These are phyloP conservation scores for Aplocera efformata DNA, from an alignment of 2,888 invertebrate genomes.

Conservation along the genomic window DNA sequence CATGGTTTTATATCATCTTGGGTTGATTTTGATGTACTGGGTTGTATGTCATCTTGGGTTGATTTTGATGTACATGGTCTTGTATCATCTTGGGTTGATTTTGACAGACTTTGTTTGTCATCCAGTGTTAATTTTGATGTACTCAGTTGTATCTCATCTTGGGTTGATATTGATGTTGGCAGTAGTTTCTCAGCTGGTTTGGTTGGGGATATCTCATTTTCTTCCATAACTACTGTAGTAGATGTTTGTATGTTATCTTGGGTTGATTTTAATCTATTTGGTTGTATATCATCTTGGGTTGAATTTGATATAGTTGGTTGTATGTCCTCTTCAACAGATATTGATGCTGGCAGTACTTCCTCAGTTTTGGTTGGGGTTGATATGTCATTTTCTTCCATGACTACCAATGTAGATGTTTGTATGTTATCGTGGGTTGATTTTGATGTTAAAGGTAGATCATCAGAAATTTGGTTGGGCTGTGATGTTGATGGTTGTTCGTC, in stretches of 20 bases:
- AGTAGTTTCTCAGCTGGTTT: too few species aligned
- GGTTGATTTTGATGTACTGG: not conserved
- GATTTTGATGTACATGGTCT: not conserved
- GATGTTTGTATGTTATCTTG: not conserved
- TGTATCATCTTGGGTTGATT: not conserved
- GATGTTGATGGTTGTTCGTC: too few species aligned
- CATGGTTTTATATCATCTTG: not conserved
- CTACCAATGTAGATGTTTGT: not conserved
- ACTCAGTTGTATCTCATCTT: not conserved
- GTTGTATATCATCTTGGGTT: not conserved
- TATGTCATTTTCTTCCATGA: not conserved
- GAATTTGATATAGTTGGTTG: not conserved
- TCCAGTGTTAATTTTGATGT: constrained; percentile 3
- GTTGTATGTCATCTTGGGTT: not conserved
- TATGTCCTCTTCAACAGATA: too few species aligned
- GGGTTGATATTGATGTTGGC: not conserved
- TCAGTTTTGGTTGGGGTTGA: too few species aligned
- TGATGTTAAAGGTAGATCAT: too few species aligned
- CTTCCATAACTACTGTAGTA: too few species aligned
- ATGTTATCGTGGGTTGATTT: not conserved
- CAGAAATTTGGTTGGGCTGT: too few species aligned
- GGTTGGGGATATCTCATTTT: too few species aligned
- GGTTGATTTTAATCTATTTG: not conserved
- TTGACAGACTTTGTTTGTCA: not conserved
- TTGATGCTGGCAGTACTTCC: too few species aligned